Evolutionary conservation across 2,888 invertebrate genomes (phyloP), one percentile per base, ranked within the genome.

Genomic region (Acronicta aceris): DNA sequence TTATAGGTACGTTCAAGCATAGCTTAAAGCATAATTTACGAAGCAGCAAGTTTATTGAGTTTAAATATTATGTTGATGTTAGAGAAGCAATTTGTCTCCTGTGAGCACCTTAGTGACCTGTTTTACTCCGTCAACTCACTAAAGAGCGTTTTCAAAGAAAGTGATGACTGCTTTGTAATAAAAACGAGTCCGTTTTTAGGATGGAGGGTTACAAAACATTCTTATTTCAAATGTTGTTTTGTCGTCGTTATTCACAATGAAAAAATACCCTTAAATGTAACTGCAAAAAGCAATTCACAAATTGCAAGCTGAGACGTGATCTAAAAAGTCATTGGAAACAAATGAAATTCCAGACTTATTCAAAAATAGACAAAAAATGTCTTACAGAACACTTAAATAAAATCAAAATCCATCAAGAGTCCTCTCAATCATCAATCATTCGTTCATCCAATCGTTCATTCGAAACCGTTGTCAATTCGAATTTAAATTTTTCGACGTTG

Each of bases 401-500:
- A 72, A 74, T 55, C 55, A 65, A 61, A 70, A 63, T 56, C 57
- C 70, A 67, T 58, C 65, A 68, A 66, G 67, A 65, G 62, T 62
- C 59, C 59, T 55, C 61, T 67, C 60, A 64, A 25, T 67, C 79
- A 78, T 80, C 79, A 81, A 81, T 85, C 82, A 84, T 71, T 76
- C 50, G 63, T 64, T 51, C 65, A 60, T 62, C 63, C 64, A 72
- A 72, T 80, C 76, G 65, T 71, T 60, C 81, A 73, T 68, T 73
- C 62, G 65, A 71, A 78, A 83, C 77, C 76, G 72, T 77, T 84
- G 84, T 87, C 87, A 86, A 81, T 81, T 81, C 80, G 68, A 86
- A 86, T 86, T 83, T 82, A 74, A 76, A 83, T 77, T 78, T 81
- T 71, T 51, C 59, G 66, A 78, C 46, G 64, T 57, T 63, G 53